Base-by-base conservation (phyloP, 2,888 invertebrate genomes). In the Agrochola litura region DNA sequence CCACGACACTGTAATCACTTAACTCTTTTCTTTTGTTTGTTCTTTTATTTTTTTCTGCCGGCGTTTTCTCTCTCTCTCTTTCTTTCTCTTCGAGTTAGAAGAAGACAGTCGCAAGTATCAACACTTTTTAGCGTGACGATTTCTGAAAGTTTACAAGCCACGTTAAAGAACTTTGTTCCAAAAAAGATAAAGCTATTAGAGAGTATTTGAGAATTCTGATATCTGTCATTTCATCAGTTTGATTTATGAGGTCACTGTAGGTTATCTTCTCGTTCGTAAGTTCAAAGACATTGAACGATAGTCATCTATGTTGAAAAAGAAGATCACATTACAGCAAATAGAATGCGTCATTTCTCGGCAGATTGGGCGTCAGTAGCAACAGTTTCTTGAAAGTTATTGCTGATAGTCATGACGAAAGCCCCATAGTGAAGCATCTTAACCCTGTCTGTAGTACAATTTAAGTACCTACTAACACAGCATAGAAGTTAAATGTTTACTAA, bases 171-270 rank as follows among this genome's bases (percentile, higher is more conserved):
- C 30, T 30, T 30, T 30, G 30, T 30, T 30, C n/a, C 8, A 22
- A 73, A 60, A 60, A 25, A 25, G 6, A 22, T 22, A 41, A 41
- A 81, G 41, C 25, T 0, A 37, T 19, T 58, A 37, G 41, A 49
- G 49, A 49, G 6, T 81, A 73, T 81, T 81, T 77, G 30, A 41
- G 19, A 64, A 64, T 9, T 14, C 22, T 12, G 30, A 52, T 58
- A 43, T 64, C 74, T 78, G 30, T 78, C 56, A 52, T 65, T 14
- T 52, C 6, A 8, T 10, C 14, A 30, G 43, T 64, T 74, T 78
- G 73, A 77, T 81, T 80, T 49, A 81, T 64, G 81, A 81, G 49
- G 30, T 73, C 46, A 16, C 8, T 61, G 19, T 19, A 14, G 1
- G 54, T 19, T 61, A 25, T 54, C n/a, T 14, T 71, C 30, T 49